A percentile compares a stretch with the other conserved stretches of the same genome.
These are phyloP conservation scores for Bradypus variegatus DNA, from an alignment of 2,797 vertebrate genomes.

Conservation along the genomic window DNA sequence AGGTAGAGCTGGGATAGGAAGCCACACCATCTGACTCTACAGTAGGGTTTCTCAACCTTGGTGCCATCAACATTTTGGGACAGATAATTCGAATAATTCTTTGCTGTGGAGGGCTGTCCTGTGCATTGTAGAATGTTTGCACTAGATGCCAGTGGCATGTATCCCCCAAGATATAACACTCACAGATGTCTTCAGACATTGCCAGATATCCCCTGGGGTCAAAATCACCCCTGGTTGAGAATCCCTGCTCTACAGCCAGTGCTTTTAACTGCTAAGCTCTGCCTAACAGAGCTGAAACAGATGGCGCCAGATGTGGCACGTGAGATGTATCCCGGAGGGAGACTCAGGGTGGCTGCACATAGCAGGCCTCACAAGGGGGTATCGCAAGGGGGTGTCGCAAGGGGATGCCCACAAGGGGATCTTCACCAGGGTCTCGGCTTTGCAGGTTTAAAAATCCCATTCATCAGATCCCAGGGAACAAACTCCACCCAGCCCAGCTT, in stretches of 20 bases:
- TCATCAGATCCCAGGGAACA: not conserved
- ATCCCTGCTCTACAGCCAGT: too few relatives aligned
- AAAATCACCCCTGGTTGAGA: too few relatives aligned
- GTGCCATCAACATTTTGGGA: not conserved
- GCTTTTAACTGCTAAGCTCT: not conserved
- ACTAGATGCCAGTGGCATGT: not conserved
- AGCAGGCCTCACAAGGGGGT: not conserved
- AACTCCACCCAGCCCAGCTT: not conserved
- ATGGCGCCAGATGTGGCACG: fast-evolving
- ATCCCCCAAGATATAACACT: too few relatives aligned
- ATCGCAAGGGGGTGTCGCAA: not conserved
- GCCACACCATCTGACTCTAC: not conserved
- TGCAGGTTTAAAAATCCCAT: not conserved
- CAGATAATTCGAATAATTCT: not conserved
- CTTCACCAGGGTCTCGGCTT: not conserved
- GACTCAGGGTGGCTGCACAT: not conserved
- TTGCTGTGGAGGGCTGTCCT: not conserved
- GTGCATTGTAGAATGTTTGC: not conserved
- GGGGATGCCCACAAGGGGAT: not conserved
- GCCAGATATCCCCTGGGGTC: not conserved
- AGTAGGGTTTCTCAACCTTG: not conserved
- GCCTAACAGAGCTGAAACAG: not conserved
- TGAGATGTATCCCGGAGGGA: not conserved
- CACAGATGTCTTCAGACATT: not conserved
- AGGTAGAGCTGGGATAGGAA: not conserved